Evolutionary conservation across 2,888 invertebrate genomes (phyloP).

Genomic region (Tetragonisca angustula): DNA sequence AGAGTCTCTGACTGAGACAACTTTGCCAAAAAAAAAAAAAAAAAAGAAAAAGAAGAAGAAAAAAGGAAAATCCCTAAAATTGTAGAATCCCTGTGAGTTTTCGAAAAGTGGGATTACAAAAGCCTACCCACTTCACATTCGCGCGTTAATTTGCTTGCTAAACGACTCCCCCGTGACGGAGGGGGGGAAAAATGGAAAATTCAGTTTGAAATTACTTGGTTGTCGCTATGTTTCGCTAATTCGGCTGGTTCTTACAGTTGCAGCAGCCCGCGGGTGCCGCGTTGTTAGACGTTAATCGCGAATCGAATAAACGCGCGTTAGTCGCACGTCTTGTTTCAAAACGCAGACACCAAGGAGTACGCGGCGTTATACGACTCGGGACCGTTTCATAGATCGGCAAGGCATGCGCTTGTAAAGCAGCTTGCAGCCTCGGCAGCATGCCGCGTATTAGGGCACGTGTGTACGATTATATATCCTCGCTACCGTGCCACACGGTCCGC

Average conservation of each 20-base stretch:
- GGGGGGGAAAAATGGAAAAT: background rate
- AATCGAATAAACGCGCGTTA: constrained; percentile 41
- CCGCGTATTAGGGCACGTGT: constrained; percentile 71
- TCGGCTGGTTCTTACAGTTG: background rate
- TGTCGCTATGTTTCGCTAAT: background rate
- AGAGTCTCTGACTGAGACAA: constrained; percentile 5
- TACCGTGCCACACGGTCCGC: constrained; percentile 34
- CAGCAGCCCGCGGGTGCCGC: background rate
- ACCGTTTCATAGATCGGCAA: constrained; percentile 67
- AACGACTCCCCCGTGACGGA: background rate
- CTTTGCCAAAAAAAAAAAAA: background rate
- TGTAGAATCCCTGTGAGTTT: background rate
- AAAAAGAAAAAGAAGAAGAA: background rate
- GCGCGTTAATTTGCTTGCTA: background rate
- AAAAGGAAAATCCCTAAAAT: too few relatives aligned
- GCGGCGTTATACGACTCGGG: constrained; percentile 32
- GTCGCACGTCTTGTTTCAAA: constrained; percentile 41
- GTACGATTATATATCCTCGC: constrained; percentile 65
- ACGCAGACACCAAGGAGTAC: constrained; percentile 17
- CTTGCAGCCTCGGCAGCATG: constrained; percentile 58
- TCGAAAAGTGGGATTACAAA: background rate
- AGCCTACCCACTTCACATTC: too few relatives aligned
- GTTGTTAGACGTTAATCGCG: constrained; percentile 24
- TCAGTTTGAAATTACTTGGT: constrained; percentile 1
- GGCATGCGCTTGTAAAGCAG: constrained; percentile 58